These are phyloP conservation scores for Polyodon spathula DNA, from an alignment of 2,113 vertebrate species.

Conservation along the genomic window DNA sequence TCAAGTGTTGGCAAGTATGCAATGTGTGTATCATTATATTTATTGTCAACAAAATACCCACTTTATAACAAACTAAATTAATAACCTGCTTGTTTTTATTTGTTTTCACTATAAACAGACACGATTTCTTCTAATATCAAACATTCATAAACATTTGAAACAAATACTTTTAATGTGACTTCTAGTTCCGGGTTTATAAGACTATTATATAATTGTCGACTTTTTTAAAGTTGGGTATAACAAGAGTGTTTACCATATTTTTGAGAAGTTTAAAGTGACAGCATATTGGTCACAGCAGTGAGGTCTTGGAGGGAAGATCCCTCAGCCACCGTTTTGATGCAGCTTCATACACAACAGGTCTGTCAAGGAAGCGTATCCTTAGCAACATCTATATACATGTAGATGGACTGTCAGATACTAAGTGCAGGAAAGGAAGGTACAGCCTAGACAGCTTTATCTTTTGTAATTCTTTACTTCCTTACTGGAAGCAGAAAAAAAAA, in stretches of 20 bases:
- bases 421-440: background rate
- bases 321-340: slow-evolving; percentile 2
- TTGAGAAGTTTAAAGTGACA: slow-evolving; percentile 1
- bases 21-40: too few relatives aligned
- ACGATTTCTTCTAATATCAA: too few relatives aligned
- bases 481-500: background rate
- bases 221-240: background rate
- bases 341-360: background rate
- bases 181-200: background rate
- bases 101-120: too few relatives aligned
- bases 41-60: too few relatives aligned
- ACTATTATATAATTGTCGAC: background rate
- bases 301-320: background rate
- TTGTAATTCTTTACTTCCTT: background rate
- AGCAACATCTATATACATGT: background rate
- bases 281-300: background rate
- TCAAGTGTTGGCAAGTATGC: too few relatives aligned
- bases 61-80: too few relatives aligned
- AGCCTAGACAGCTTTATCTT: background rate
- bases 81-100: too few relatives aligned
- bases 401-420: background rate
- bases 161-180: too few relatives aligned
- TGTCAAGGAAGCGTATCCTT: background rate
- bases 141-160: too few relatives aligned
- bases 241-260: slow-evolving; percentile 1